A percentile compares a stretch with the other conserved stretches of the same genome.
These are phyloP conservation scores for Pachydiplax longipennis DNA, from an alignment of 2,888 invertebrate genomes.

Conservation along the genomic window DNA sequence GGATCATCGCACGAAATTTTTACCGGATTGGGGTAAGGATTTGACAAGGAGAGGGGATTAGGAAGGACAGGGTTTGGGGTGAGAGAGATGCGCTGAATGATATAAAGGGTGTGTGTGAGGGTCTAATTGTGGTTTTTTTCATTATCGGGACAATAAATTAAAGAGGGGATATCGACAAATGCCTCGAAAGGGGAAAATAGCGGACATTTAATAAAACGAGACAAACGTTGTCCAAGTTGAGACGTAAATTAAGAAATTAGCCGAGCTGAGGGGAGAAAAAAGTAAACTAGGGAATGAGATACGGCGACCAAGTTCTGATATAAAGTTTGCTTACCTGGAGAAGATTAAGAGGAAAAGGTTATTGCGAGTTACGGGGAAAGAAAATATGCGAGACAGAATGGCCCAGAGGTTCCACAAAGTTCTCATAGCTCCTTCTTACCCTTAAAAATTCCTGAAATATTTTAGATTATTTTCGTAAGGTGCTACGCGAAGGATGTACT, in stretches of 20 bases:
- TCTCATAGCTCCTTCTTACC: no score
- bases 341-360: no score
- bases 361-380: no score
- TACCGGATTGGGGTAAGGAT: background rate
- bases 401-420: no score
- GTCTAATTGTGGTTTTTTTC: constrained; percentile 24
- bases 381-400: no score
- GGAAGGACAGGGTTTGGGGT: background rate
- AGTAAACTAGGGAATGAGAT: background rate
- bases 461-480: no score
- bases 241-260: background rate
- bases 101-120: background rate
- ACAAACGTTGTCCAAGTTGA: background rate
- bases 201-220: background rate
- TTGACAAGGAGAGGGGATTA: background rate
- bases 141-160: background rate
- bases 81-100: background rate
- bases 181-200: background rate
- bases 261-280: background rate
- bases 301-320: no score
- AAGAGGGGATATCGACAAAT: background rate
- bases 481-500: no score
- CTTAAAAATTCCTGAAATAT: no score
- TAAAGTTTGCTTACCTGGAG: no score
- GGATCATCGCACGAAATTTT: constrained; percentile 16